A percentile compares a stretch with the other conserved stretches of the same genome.
Evolutionary conservation across 2,888 invertebrate genomes (phyloP).

Genomic region (Colostygia pectinataria): DNA sequence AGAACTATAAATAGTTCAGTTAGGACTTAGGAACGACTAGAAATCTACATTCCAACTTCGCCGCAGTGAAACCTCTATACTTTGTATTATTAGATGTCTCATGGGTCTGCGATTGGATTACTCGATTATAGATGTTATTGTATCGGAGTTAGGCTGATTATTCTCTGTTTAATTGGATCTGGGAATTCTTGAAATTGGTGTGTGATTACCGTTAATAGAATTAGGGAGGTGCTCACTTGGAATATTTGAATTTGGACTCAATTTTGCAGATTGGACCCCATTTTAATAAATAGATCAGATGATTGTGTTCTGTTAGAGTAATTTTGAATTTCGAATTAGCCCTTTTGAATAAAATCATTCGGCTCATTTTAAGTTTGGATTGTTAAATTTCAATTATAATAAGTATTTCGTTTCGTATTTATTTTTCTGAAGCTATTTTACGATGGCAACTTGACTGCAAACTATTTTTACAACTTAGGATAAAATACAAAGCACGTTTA

Average conservation of each 20-base stretch:
- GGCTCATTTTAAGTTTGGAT: not conserved
- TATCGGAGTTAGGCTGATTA: constrained; percentile 25
- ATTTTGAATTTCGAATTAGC: not conserved
- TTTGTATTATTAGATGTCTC: not conserved
- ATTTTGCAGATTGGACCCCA: constrained; percentile 1
- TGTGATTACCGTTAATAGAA: constrained; percentile 29
- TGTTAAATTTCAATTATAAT: not conserved
- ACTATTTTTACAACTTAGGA: no score
- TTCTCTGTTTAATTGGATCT: constrained; percentile 24
- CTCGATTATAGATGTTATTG: constrained; percentile 30
- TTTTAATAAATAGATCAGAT: constrained; percentile 1
- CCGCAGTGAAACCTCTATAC: not conserved
- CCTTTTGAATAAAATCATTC: not conserved
- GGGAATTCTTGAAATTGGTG: constrained; percentile 24
- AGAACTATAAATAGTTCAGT: no score
- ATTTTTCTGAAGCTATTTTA: no score
- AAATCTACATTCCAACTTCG: no score
- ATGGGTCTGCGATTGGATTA: constrained; percentile 18
- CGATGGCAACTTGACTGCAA: no score
- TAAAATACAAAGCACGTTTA: no score
- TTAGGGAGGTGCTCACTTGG: constrained; percentile 13
- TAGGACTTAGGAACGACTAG: no score
- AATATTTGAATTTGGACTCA: constrained; percentile 10
- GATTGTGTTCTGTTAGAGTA: not conserved
- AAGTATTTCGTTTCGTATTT: no score